Conservation (phyloP, 2,797 vertebrate species). For the Bovichtus diacanthus region DNA sequence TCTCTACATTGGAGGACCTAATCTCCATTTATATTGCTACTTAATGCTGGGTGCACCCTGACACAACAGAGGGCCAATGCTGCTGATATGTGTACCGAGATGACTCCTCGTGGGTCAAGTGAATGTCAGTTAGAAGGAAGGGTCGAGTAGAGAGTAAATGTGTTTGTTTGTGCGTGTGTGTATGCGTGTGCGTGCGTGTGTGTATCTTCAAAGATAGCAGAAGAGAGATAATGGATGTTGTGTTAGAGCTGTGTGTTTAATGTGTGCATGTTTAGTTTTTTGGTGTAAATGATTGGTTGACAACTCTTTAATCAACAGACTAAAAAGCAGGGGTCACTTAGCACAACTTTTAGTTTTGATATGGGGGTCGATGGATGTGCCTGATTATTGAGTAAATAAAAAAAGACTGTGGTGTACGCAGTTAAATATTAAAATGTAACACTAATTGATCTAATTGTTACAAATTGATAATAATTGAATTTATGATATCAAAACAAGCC, state of each 20-base stretch:
- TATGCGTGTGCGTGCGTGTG: slow-evolving; percentile 1
- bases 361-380: neutral
- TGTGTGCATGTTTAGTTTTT: neutral
- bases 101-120: slow-evolving; percentile 33
- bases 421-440: neutral
- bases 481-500: neutral
- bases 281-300: neutral
- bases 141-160: neutral
- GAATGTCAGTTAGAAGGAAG: slow-evolving; percentile 34
- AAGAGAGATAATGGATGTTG: neutral
- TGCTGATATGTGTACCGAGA: slow-evolving; percentile 36
- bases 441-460: neutral
- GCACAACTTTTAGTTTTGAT: slow-evolving; percentile 5
- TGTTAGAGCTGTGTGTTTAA: neutral
- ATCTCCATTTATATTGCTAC: slow-evolving; percentile 83
- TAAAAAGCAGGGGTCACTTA: neutral
- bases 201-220: neutral
- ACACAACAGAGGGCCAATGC: slow-evolving; percentile 42
- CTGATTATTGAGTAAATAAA: neutral
- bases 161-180: slow-evolving; percentile 6
- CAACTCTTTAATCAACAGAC: neutral
- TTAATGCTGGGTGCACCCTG: slow-evolving; percentile 55
- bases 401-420: neutral
- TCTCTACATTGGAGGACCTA: slow-evolving; percentile 47
- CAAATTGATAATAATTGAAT: neutral